Evolutionary conservation across 1,140 invertebrate species (phyloP).

Genomic region (Drosophila pectinifera): DNA sequence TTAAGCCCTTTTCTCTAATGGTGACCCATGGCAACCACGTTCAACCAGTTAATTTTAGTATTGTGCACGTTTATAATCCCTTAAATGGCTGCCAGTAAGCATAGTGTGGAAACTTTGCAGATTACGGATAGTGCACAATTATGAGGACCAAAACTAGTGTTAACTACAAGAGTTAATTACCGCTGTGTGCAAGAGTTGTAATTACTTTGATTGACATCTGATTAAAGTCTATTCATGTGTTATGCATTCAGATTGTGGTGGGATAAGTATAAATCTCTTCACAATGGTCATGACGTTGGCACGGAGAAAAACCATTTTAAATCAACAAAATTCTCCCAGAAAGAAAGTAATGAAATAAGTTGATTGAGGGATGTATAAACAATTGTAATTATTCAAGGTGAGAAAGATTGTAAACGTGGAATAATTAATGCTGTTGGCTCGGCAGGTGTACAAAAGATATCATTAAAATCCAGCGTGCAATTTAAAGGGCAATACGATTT

Average conservation of each 20-base stretch:
- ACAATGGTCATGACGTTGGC: constrained; percentile 18
- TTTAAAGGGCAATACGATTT: background rate
- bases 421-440: no score
- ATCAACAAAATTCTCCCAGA: background rate
- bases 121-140: constrained; percentile 5
- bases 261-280: constrained; percentile 46
- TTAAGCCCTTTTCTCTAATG: background rate
- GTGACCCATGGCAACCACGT: background rate
- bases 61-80: constrained; percentile 1
- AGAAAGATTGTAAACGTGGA: no score
- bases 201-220: constrained; percentile 51
- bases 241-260: constrained; percentile 41
- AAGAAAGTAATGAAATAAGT: background rate
- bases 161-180: constrained; percentile 28
- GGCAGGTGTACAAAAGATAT: no score
- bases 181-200: constrained; percentile 2
- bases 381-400: background rate
- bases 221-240: constrained; percentile 46
- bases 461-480: no score
- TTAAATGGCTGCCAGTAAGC: background rate
- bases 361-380: no score
- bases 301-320: background rate
- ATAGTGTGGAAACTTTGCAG: background rate
- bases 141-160: constrained; percentile 11
- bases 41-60: background rate